Conservation (phyloP, 2,113 vertebrate species). For the Laterallus jamaicensis region DNA sequence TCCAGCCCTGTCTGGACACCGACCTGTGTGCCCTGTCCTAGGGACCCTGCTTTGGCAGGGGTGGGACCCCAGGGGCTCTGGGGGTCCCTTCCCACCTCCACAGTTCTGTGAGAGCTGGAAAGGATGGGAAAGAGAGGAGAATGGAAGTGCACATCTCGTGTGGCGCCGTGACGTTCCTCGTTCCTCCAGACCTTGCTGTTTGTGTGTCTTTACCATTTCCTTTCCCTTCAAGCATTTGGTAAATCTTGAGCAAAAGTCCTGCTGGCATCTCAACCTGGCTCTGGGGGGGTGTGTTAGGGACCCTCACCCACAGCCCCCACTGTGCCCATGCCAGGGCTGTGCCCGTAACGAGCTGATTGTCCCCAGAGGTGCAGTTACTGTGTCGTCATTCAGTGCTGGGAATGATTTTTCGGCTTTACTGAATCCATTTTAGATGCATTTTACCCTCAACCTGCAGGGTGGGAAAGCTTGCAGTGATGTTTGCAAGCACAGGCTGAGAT, state of each 20-base stretch:
- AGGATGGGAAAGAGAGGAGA: not conserved
- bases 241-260: not conserved
- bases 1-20: too few species aligned
- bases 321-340: not conserved
- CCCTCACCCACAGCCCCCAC: not conserved
- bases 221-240: not conserved
- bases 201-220: not conserved
- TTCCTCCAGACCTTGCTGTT: not conserved
- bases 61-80: too few species aligned
- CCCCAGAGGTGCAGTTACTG: not conserved
- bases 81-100: too few species aligned
- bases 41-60: too few species aligned
- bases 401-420: not conserved
- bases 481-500: not conserved
- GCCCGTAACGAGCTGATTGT: not conserved
- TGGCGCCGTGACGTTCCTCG: rapidly evolving
- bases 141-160: rapidly evolving
- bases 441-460: not conserved
- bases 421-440: not conserved
- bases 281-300: not conserved
- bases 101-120: not conserved
- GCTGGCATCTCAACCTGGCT: not conserved
- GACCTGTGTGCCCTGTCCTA: too few species aligned
- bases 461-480: not conserved
- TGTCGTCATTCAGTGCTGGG: not conserved